Evolutionary conservation across 2,797 vertebrate genomes (phyloP).

Genomic region (Chelon labrosus): DNA sequence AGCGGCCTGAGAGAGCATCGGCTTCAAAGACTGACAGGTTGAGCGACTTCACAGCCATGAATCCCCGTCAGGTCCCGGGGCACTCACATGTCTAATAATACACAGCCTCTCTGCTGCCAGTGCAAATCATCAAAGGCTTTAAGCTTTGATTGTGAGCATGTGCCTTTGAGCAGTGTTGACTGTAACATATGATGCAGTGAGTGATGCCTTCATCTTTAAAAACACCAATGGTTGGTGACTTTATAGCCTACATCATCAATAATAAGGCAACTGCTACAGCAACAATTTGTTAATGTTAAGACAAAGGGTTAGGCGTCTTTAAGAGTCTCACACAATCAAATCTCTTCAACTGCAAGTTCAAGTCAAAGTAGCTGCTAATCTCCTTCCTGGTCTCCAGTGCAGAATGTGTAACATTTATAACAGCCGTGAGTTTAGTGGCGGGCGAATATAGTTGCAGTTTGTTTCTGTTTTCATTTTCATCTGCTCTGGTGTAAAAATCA

Average conservation of each 20-base stretch:
- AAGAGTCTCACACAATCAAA: conserved; percentile 15
- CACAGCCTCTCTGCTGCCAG: conserved; percentile 33
- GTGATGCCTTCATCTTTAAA: conserved; percentile 18
- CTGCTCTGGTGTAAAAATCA: conserved; percentile 56
- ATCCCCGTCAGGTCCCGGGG: conserved; percentile 19
- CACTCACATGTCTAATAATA: conserved; percentile 45
- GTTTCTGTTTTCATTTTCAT: conserved; percentile 47
- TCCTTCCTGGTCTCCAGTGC: conserved; percentile 22
- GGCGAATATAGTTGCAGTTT: conserved; percentile 23
- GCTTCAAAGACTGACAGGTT: conserved; percentile 23
- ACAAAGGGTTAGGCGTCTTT: not conserved
- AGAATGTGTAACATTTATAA: conserved; percentile 23
- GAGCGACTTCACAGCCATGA: conserved; percentile 31
- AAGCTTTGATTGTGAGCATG: conserved; percentile 37
- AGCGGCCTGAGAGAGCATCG: conserved; percentile 14
- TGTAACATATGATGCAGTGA: conserved; percentile 38
- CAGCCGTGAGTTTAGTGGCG: conserved; percentile 25
- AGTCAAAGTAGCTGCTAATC: conserved; percentile 37
- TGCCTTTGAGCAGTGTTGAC: conserved; percentile 45
- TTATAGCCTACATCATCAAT: conserved; percentile 14
- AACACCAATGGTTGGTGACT: conserved; percentile 20
- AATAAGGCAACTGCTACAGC: not conserved
- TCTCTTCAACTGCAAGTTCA: conserved; percentile 6
- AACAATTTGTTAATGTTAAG: not conserved
- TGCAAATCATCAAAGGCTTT: conserved; percentile 49